phyloP scores from a whole-genome alignment of 2,888 invertebrate species.

The Cancer borealis region DNA sequence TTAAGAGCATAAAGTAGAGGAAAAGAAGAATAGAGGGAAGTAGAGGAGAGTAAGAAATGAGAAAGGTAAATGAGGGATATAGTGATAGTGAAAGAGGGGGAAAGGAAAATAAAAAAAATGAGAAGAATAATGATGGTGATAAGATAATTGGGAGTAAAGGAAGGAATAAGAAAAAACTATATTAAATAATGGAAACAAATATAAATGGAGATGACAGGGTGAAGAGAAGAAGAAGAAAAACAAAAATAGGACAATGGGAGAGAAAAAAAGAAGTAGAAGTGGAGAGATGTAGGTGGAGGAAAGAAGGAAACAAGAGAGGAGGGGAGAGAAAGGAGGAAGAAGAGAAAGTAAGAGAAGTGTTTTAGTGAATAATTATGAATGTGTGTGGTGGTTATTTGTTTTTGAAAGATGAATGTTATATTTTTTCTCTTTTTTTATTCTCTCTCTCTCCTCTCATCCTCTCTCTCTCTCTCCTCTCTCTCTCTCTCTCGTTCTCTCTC shows the following conservation, averaged over 20 bases:
- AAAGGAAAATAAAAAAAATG: neutral
- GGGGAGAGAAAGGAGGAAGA: neutral
- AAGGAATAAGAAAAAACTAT: neutral
- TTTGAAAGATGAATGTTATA: too few species aligned
- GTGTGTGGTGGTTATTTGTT: too few species aligned
- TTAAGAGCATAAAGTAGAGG: too few species aligned
- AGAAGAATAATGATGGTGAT: neutral
- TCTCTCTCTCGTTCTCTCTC: too few species aligned
- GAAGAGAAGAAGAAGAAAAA: neutral
- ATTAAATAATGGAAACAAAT: neutral
- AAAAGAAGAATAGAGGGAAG: neutral
- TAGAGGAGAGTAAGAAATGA: neutral
- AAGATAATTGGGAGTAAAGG: neutral
- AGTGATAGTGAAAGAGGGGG: neutral
- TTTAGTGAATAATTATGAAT: neutral
- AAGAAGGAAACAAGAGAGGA: neutral
- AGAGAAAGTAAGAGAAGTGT: neutral
- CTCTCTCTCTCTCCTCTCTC: too few species aligned
- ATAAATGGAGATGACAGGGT: neutral
- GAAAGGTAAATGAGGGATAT: neutral
- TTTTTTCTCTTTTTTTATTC: too few species aligned
- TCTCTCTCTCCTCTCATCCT: too few species aligned
- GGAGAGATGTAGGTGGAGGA: neutral
- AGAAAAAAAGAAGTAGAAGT: neutral
- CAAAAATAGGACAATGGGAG: neutral